Base-by-base conservation (phyloP, 35 echinoderm and acorn worm species). In the Anneissia japonica region DNA sequence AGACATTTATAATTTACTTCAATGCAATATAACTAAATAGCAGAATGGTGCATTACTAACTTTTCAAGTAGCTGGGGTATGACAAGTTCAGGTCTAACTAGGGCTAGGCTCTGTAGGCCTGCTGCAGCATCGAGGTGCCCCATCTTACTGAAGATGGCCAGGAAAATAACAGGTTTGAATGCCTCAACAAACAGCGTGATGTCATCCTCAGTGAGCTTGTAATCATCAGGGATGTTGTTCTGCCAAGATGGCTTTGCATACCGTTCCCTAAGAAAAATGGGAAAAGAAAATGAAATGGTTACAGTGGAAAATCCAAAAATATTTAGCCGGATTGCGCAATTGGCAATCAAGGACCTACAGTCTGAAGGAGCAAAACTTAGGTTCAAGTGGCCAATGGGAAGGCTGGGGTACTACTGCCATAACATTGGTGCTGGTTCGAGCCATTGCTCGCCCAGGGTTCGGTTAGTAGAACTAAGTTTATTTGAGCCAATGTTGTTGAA, bases 71-170 rank as follows among this genome's bases (percentile, higher is more conserved):
- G 79, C 21, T 85, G 79, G 29, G 96, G 91, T 41, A 99, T 78
- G 26, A 99, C 80, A 17, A 99, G 86, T 72, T 99, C 96, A 21
- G 95, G 96, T 89, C 96, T 89, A 34, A 99, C 31, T 13, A 87
- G 37, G 0, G 96, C 89, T 87, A 99, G 76, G 36, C 91, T 79
- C 35, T 94, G 93, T 33, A 99, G 84, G 0, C 92, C 92, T 40
- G 77, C 74, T 23, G 96, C 92, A 80, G 96, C 96, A 86, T 99
- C 96, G 41, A 91, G n/a, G 80, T 90, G 90, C 9, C 96, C 96
- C 46, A 94, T 91, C 77, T 99, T 99, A 85, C 96, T 94, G 89
- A 91, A 99, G 46, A 99, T 94, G 29, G 96, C 89, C 9, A 94
- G 85, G 84, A 99, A 99, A 28, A 89, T 89, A 13, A 82, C 39